A percentile compares a stretch with the other conserved stretches of the same genome.
Evolutionary conservation across 2,888 invertebrate species (phyloP).

Genomic region (Scaptomyza cyrtandrae): DNA sequence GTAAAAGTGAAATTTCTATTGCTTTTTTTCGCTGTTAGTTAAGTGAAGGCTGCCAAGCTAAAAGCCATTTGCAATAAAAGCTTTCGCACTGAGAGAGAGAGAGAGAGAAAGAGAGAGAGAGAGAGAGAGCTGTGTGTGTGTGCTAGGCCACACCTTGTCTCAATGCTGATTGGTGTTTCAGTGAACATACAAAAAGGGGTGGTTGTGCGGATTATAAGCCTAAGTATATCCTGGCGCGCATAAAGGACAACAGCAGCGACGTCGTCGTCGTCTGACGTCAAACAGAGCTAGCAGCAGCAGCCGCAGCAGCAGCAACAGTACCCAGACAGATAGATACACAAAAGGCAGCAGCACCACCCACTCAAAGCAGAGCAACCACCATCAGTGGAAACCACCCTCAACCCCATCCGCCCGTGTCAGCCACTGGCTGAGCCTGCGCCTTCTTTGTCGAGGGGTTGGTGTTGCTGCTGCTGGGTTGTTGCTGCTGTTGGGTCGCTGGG

Average conservation of each 20-base stretch:
- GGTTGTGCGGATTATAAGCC: constrained; percentile 80
- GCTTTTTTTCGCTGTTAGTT: background rate
- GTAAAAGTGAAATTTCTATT: background rate
- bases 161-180: constrained; percentile 82
- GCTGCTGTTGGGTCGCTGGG: constrained; percentile 15
- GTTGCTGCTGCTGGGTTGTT: constrained; percentile 16
- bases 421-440: constrained; percentile 56
- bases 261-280: constrained; percentile 36
- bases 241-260: constrained; percentile 60
- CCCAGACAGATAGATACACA: constrained; percentile 66
- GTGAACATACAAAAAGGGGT: constrained; percentile 73
- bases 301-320: constrained; percentile 21
- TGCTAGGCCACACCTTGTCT: constrained; percentile 82
- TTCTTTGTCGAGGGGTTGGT: constrained; percentile 39
- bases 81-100: constrained; percentile 23
- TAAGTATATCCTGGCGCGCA: constrained; percentile 75
- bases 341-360: constrained; percentile 38
- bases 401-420: constrained; percentile 24
- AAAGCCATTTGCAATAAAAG: constrained; percentile 57
- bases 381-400: constrained; percentile 8
- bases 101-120: constrained; percentile 11
- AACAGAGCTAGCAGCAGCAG: constrained; percentile 54
- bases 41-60: constrained; percentile 10
- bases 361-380: constrained; percentile 14
- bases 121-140: constrained; percentile 11